Base-by-base conservation (phyloP, 2,888 invertebrate genomes). In the Bugula neritina region DNA sequence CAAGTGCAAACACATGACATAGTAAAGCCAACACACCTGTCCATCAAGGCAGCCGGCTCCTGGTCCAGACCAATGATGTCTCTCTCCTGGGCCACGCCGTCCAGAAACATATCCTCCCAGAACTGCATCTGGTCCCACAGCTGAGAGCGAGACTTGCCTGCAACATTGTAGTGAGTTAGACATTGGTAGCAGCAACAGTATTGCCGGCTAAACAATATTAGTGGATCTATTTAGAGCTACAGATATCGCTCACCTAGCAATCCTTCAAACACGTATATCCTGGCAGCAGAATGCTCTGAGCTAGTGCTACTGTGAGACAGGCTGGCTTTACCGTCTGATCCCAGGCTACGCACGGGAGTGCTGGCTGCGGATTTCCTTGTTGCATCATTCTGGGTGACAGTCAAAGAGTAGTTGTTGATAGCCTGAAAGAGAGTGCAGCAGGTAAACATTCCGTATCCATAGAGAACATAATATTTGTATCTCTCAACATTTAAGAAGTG, bases 41-140 rank as follows among this genome's bases (percentile, higher is more conserved):
- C 97, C 94, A 98, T 96, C 97, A 98, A 97, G 86, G 97, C 97
- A 72, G 92, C 90, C 52, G 97, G 95, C 27, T 97, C 96, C 87
- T 99, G 98, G 87, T 99, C 99, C 97, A 99, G 97, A 72, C 99
- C 85, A 77, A 98, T 93, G 90, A 98, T 94, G 81, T 99, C 99
- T 29, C 99, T 88, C 83, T 99, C 99, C 84, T 99, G 98, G 29
- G 89, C 88, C 0, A 99, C 98, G 0, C 98, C 96, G 86, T 99
- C 99, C 72, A 98, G 87, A 82, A 99, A 99, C 0, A 95, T 92
- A 83, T 99, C 98, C 84, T 99, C 99, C 99, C 99, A 99, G 85
- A 99, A 99, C 78, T 84, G 84, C 80, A 84, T 80, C 87, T 98
- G 95, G 85, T 98, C 97, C 98, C 98, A 99, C 35, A 99, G 86